These are phyloP conservation scores for Conistra vaccinii DNA, from an alignment of 2,888 invertebrate genomes.

Conservation along the genomic window DNA sequence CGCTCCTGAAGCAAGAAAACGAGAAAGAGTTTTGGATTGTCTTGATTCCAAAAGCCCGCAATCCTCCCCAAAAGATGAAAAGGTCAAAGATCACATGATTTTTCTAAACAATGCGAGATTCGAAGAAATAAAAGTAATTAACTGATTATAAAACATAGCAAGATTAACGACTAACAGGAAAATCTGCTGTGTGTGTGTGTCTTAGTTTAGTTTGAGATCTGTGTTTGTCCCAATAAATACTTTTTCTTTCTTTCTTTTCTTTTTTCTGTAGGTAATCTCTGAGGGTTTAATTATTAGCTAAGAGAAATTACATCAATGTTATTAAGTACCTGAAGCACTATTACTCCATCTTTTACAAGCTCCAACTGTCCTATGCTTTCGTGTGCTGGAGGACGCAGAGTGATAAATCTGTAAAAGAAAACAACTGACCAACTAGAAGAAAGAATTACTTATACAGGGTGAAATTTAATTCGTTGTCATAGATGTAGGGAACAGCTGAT, in stretches of 20 bases:
- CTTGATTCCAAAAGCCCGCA: neutral
- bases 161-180: neutral
- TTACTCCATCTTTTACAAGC: constrained; percentile 84
- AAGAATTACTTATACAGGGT: too few species aligned
- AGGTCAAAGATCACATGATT: neutral
- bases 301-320: neutral
- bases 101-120: neutral
- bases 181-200: too few species aligned
- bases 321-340: constrained; percentile 84
- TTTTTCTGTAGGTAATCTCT: neutral
- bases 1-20: constrained; percentile 91
- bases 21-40: neutral
- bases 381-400: constrained; percentile 83
- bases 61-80: neutral
- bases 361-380: constrained; percentile 82
- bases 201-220: too few species aligned
- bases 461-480: too few species aligned
- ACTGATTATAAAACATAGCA: neutral
- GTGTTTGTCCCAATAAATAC: too few species aligned
- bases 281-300: too few species aligned
- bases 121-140: neutral
- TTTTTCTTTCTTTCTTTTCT: too few species aligned
- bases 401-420: constrained; percentile 85
- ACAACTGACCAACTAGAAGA: neutral
- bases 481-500: too few species aligned